Percentiles rank a stretch among this genome's conserved stretches.
These are phyloP conservation scores for Oreochromis niloticus DNA, from an alignment of 2,113 vertebrate species.

Conservation along the genomic window DNA sequence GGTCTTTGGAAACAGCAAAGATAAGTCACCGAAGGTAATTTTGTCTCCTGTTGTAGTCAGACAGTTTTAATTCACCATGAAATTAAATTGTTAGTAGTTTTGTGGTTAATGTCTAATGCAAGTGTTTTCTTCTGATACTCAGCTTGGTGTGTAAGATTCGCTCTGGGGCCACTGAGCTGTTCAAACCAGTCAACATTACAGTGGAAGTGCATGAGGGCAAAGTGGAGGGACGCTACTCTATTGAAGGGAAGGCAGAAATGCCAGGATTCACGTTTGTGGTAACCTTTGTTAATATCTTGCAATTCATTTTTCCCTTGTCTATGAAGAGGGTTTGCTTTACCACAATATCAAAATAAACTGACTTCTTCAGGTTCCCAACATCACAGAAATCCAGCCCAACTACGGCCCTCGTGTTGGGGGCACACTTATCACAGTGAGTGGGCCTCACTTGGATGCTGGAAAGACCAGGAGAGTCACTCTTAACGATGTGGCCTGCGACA, in stretches of 20 bases:
- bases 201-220: slow-evolving; percentile 77
- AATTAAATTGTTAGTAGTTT: background rate
- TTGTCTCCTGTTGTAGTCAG: background rate
- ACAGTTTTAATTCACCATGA: background rate
- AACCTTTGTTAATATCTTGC: background rate
- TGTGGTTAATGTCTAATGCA: background rate
- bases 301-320: background rate
- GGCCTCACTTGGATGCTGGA: slow-evolving; percentile 77
- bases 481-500: slow-evolving; percentile 77
- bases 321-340: background rate
- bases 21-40: background rate
- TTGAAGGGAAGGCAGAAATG: slow-evolving; percentile 73
- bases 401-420: slow-evolving; percentile 87
- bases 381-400: slow-evolving; percentile 77
- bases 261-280: slow-evolving; percentile 86
- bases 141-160: slow-evolving; percentile 84
- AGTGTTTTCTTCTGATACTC: background rate
- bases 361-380: slow-evolving; percentile 73
- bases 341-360: background rate
- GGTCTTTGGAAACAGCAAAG: background rate
- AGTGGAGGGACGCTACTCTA: slow-evolving; percentile 65
- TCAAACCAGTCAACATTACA: slow-evolving; percentile 67
- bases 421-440: slow-evolving; percentile 80
- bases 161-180: slow-evolving; percentile 22
- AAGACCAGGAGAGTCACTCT: slow-evolving; percentile 78